A percentile compares a stretch with the other conserved stretches of the same genome.
These are phyloP conservation scores for Lycaon pictus DNA, from an alignment of 2,113 vertebrate genomes.

Conservation along the genomic window DNA sequence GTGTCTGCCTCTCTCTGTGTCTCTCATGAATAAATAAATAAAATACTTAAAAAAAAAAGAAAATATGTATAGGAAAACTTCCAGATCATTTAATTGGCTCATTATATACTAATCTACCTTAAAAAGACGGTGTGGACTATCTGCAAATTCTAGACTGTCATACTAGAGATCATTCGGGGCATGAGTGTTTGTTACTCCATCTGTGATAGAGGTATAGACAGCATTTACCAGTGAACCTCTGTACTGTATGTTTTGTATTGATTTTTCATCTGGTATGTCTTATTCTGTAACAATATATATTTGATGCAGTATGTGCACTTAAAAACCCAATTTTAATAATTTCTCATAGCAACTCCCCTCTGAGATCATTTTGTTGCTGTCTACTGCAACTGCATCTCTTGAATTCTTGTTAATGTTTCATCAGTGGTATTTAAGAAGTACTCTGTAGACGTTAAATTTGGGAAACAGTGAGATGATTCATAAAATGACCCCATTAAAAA, in stretches of 20 bases:
- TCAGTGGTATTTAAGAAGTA: neutral
- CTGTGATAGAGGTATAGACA: neutral
- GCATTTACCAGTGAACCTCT: neutral
- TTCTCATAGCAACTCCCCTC: neutral
- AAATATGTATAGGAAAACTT: slow-evolving; percentile 29
- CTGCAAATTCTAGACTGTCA: neutral
- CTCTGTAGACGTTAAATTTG: neutral
- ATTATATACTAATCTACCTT: neutral
- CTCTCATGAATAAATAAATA: no score
- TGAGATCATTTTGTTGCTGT: neutral
- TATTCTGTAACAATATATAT: neutral
- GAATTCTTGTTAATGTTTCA: slow-evolving; percentile 33
- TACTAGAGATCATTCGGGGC: neutral
- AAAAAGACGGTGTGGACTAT: neutral
- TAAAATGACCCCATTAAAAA: neutral
- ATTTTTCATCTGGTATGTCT: neutral
- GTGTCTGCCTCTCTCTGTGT: no score
- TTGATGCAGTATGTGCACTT: neutral
- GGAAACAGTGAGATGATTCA: slow-evolving; percentile 1
- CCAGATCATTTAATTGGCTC: neutral
- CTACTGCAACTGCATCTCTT: neutral
- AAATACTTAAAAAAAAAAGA: neutral
- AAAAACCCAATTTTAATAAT: neutral
- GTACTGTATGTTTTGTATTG: neutral
- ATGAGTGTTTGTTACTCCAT: neutral